Evolutionary conservation across 1,140 invertebrate species (phyloP).

Genomic region (Pomacea maculata): DNA sequence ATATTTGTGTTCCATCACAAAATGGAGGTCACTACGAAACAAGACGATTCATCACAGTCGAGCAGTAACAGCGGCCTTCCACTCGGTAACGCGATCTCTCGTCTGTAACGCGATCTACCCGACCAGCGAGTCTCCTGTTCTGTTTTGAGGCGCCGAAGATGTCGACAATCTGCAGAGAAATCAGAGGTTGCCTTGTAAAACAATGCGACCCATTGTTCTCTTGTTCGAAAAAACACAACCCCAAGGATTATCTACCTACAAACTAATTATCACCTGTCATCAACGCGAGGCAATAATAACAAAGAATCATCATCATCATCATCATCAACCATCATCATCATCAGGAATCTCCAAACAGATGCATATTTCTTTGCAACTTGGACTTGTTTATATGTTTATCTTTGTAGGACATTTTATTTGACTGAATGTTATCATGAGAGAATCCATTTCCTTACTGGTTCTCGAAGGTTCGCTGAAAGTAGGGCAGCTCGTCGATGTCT

Average conservation of each 20-base stretch:
- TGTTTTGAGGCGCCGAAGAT: no score
- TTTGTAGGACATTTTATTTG: not conserved
- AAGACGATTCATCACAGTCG: no score
- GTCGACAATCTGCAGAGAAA: no score
- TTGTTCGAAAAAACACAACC: no score
- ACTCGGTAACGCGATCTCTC: no score
- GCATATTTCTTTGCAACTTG: not conserved
- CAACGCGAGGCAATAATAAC: not conserved
- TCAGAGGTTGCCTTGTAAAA: no score
- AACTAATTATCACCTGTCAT: not conserved
- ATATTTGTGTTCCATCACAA: not conserved
- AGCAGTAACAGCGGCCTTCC: no score
- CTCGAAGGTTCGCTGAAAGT: slow-evolving; percentile 25
- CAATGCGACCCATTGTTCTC: no score
- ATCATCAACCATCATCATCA: not conserved
- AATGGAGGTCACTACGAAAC: not conserved
- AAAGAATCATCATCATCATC: not conserved
- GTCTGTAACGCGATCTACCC: not conserved
- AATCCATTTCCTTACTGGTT: not conserved
- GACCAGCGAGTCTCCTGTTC: not conserved
- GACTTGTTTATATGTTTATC: not conserved
- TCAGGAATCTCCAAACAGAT: no score
- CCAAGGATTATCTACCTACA: not conserved
- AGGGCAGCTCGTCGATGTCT: slow-evolving; percentile 65
- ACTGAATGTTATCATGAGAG: no score